These are phyloP conservation scores for Rhopalosiphum maidis DNA, from an alignment of 1,140 invertebrate genomes.

Conservation along the genomic window DNA sequence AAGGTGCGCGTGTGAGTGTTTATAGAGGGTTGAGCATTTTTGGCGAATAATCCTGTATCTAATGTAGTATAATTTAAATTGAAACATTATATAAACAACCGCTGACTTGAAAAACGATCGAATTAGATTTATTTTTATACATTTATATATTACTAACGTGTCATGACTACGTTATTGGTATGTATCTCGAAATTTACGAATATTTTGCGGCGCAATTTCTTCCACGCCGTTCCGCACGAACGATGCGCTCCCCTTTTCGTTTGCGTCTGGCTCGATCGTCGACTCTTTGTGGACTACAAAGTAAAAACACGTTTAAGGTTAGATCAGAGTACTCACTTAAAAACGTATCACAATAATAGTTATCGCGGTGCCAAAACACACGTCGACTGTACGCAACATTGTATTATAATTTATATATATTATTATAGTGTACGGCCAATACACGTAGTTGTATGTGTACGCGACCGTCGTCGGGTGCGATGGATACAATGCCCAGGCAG, in stretches of 20 bases:
- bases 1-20: neutral
- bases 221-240: neutral
- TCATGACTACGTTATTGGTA: neutral
- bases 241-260: neutral
- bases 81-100: neutral
- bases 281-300: neutral
- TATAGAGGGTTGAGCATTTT: neutral
- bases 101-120: neutral
- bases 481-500: neutral
- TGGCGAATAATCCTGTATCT: neutral
- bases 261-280: neutral
- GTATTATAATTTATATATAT: neutral
- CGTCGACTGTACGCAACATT: neutral
- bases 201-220: neutral
- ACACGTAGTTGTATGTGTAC: neutral
- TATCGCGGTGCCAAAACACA: neutral
- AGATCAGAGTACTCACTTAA: neutral
- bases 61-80: neutral
- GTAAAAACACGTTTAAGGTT: neutral
- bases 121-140: neutral
- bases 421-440: neutral
- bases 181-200: neutral
- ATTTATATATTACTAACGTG: neutral
- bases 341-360: neutral
- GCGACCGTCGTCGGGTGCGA: neutral